These are phyloP conservation scores for Microctenopoma steveboyesi DNA, from an alignment of 2,797 vertebrate genomes.

Conservation along the genomic window DNA sequence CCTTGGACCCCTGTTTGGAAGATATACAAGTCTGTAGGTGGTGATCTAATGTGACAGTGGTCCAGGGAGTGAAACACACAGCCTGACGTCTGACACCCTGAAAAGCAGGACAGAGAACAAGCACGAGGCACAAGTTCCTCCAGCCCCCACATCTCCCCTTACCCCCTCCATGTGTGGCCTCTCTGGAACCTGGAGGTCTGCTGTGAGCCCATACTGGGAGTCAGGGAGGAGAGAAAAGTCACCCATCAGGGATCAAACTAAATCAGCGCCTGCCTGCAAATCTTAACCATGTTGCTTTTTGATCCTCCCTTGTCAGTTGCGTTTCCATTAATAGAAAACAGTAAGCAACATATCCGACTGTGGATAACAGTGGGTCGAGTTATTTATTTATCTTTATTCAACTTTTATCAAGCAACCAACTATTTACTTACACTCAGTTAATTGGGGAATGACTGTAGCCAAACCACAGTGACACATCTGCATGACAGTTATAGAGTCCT, in stretches of 20 bases:
- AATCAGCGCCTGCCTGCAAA: constrained; percentile 46
- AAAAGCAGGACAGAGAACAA: constrained; percentile 44
- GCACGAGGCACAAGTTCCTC: constrained; percentile 15
- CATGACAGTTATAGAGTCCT: not conserved
- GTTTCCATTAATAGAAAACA: not conserved
- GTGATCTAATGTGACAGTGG: not conserved
- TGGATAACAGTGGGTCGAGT: too few species aligned
- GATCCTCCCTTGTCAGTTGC: constrained; percentile 23
- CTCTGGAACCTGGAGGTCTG: constrained; percentile 44
- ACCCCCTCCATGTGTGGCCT: constrained; percentile 68
- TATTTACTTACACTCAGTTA: not conserved
- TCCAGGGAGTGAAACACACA: not conserved
- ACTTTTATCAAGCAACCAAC: too few species aligned
- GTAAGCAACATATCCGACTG: too few species aligned
- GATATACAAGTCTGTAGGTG: not conserved
- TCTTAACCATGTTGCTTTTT: constrained; percentile 10
- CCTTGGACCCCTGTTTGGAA: not conserved
- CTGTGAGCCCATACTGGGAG: constrained; percentile 53
- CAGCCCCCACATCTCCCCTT: constrained; percentile 12
- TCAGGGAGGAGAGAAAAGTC: constrained; percentile 67
- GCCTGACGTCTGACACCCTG: not conserved
- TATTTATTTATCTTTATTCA: too few species aligned
- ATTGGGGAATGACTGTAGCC: too few species aligned
- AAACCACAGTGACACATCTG: constrained; percentile 10
- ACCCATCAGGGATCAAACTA: constrained; percentile 59